Conservation (phyloP, 2,888 invertebrate genomes). For the Dryobotodes eremita region DNA sequence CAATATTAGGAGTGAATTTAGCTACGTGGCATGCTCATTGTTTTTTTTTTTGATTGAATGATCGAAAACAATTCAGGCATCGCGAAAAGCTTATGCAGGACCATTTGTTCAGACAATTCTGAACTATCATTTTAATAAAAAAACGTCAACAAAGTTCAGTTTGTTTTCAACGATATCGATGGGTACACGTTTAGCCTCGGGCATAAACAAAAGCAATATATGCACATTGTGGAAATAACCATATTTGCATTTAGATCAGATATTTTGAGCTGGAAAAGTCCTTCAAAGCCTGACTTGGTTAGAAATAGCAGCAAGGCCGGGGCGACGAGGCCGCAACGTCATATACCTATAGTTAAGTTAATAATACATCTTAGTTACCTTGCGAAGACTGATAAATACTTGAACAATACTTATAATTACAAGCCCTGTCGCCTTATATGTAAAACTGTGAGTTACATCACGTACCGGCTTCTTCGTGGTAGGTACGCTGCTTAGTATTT, state of each 20-base stretch:
- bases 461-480: slow-evolving; percentile 37
- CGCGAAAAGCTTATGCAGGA: slow-evolving; percentile 42
- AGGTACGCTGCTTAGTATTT: slow-evolving; percentile 68
- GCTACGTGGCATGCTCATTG: neutral
- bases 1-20: neutral
- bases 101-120: slow-evolving; percentile 53
- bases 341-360: slow-evolving; percentile 67
- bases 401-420: slow-evolving; percentile 50
- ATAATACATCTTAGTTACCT: slow-evolving; percentile 67
- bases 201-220: slow-evolving; percentile 61
- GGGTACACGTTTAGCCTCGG: slow-evolving; percentile 33
- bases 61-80: slow-evolving; percentile 9
- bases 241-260: slow-evolving; percentile 81
- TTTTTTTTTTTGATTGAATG: neutral
- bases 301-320: slow-evolving; percentile 85
- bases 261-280: slow-evolving; percentile 81
- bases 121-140: slow-evolving; percentile 55
- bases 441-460: slow-evolving; percentile 42
- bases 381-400: slow-evolving; percentile 49
- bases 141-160: slow-evolving; percentile 36
- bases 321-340: slow-evolving; percentile 72
- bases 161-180: slow-evolving; percentile 51
- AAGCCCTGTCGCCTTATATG: slow-evolving; percentile 40
- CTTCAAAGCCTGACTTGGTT: slow-evolving; percentile 77
- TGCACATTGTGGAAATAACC: slow-evolving; percentile 75